phyloP scores from a whole-genome alignment of 1,140 invertebrate species.

The Euglossa dilemma region DNA sequence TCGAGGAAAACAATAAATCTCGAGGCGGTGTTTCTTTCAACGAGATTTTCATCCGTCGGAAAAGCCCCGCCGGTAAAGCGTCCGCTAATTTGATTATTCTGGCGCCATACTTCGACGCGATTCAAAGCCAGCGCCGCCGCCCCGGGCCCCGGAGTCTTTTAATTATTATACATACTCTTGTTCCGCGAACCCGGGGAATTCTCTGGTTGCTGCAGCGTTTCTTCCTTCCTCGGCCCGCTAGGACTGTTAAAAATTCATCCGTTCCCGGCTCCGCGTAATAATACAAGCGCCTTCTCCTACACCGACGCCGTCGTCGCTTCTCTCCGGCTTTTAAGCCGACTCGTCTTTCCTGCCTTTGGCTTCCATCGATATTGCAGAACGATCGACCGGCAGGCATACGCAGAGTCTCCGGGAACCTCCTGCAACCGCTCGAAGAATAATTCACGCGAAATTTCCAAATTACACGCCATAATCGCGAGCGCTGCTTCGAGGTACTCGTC shows the following conservation, averaged over 20 bases:
- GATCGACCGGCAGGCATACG: background rate
- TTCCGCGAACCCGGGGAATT: slow-evolving; percentile 39
- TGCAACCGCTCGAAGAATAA: too few species aligned
- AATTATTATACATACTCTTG: slow-evolving; percentile 57
- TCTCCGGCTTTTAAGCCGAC: background rate
- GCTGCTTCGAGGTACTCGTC: background rate
- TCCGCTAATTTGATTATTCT: slow-evolving; percentile 45
- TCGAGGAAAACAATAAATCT: slow-evolving; percentile 29
- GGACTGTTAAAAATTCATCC: slow-evolving; percentile 69
- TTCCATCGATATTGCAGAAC: slow-evolving; percentile 62
- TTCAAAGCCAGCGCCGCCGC: slow-evolving; percentile 17
- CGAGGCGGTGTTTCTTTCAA: slow-evolving; percentile 33
- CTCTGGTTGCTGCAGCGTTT: slow-evolving; percentile 27
- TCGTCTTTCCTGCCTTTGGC: background rate
- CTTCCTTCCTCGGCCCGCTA: slow-evolving; percentile 1
- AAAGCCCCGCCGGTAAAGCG: slow-evolving; percentile 14
- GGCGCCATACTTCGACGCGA: slow-evolving; percentile 46
- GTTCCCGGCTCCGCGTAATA: slow-evolving; percentile 57
- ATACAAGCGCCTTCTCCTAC: slow-evolving; percentile 45
- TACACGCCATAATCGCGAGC: background rate
- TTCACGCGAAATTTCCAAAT: too few species aligned
- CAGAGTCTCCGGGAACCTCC: too few species aligned
- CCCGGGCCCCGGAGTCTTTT: slow-evolving; percentile 36
- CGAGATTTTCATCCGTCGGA: slow-evolving; percentile 34
- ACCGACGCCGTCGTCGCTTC: background rate